phyloP scores from a whole-genome alignment of 2,113 vertebrate species.

The Aegithalos caudatus region DNA sequence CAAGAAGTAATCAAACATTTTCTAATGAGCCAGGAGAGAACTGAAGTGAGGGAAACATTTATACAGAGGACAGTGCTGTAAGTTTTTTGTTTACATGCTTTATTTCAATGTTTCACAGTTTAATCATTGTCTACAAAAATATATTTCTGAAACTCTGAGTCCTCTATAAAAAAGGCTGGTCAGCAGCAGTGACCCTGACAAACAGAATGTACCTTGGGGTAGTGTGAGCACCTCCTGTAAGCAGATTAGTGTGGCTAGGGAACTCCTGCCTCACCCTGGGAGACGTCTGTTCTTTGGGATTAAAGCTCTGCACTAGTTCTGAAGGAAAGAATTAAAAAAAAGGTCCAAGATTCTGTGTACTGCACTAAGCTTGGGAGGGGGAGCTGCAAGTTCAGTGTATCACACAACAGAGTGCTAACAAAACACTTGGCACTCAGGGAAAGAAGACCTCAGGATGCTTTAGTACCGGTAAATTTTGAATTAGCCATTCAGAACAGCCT shows the following conservation, averaged over 20 bases:
- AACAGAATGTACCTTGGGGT: slow-evolving; percentile 72
- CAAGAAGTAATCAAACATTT: slow-evolving; percentile 70
- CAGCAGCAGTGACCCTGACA: slow-evolving; percentile 74
- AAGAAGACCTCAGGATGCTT: neutral
- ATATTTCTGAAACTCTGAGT: slow-evolving; percentile 78
- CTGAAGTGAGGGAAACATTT: slow-evolving; percentile 59
- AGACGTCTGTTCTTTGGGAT: slow-evolving; percentile 67
- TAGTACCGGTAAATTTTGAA: neutral
- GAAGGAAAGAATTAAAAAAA: slow-evolving; percentile 18
- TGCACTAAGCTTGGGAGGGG: neutral
- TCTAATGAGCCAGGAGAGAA: slow-evolving; percentile 52
- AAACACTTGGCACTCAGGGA: neutral
- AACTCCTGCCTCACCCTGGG: slow-evolving; percentile 51
- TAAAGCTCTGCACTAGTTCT: slow-evolving; percentile 56
- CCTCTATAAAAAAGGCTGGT: slow-evolving; percentile 77
- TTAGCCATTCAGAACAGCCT: neutral
- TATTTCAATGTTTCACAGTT: slow-evolving; percentile 77
- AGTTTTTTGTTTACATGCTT: slow-evolving; percentile 69
- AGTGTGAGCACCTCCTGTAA: slow-evolving; percentile 58
- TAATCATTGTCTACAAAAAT: slow-evolving; percentile 77
- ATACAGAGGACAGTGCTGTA: slow-evolving; percentile 62
- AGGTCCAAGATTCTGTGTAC: neutral
- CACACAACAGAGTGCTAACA: neutral
- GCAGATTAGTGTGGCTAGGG: slow-evolving; percentile 35
- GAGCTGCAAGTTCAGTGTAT: neutral